Evolutionary conservation across 2,113 vertebrate species (phyloP).

Genomic region (Odontesthes bonariensis): DNA sequence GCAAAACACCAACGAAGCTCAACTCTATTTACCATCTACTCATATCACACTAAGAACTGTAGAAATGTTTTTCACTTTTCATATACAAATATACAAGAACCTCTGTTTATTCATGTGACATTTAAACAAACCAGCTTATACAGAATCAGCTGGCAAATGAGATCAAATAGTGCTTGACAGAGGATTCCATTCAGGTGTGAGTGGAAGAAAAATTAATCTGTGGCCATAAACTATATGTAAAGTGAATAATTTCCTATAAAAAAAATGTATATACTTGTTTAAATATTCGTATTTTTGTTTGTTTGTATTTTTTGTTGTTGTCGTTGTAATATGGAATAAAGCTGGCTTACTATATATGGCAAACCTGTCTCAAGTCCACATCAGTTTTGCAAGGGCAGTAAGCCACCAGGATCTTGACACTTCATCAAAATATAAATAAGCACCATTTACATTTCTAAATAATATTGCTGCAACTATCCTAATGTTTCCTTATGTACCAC

Average conservation of each 20-base stretch:
- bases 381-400: too few species aligned
- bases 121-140: not conserved
- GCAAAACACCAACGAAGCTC: not conserved
- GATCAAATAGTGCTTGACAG: not conserved
- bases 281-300: too few species aligned
- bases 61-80: not conserved
- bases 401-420: too few species aligned
- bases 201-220: too few species aligned
- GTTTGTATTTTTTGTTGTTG: too few species aligned
- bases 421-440: not conserved
- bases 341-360: too few species aligned
- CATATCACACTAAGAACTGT: not conserved
- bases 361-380: too few species aligned
- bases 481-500: not conserved
- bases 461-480: not conserved
- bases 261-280: too few species aligned
- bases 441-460: not conserved
- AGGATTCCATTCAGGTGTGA: not conserved
- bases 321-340: too few species aligned
- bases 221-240: too few species aligned
- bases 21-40: not conserved
- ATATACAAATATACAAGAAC: not conserved
- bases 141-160: not conserved
- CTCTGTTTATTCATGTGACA: not conserved
- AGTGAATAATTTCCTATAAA: too few species aligned